Base-by-base conservation (phyloP, 23 tunicate genomes). In the Ciona savignyi region DNA sequence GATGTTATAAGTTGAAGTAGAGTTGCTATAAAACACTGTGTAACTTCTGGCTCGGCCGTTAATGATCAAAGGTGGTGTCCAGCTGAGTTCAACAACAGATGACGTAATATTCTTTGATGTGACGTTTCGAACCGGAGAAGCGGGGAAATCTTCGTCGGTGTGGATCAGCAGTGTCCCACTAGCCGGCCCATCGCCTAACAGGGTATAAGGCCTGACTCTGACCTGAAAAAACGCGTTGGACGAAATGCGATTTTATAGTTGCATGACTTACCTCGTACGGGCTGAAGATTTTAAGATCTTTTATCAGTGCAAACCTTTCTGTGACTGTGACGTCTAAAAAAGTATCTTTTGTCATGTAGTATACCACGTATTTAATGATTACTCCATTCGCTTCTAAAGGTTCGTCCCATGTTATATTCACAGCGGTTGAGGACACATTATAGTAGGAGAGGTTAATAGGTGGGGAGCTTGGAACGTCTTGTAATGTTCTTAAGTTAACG, bases 41-140 rank as follows among this genome's bases (percentile, higher is more conserved):
- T 86, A 86, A 19, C 67, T 49, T 2, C 67, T 74, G 27, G 80
- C 69, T 2, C 64, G 73, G 30, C 93, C 93, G 49, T 86, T 86
- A 0, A 81, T 75, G 25, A 63, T 23, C 70, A 27, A 31, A 0
- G 93, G 93, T 66, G 83, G 64, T 23, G 51, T 6, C 93, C 93
- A 86, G 2, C 68, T 86, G 63, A 86, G 56, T 24, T 75, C 74
- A 20, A 86, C 81, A 6, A 84, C 67, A 1, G 93, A 73, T 2
- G 93, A 86, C 2, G 85, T 24, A 24, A 86, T 30, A 77, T 86
- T 86, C 3, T 33, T 29, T 35, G 75, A 86, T 4, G 76, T 23
- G 34, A 86, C 29, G 33, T 75, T 74, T 23, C 48, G 27, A 29
- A 80, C 85, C 15, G 85, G 93, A 24, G 85, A 80, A 31, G 71